Percentiles rank a stretch among this genome's conserved stretches.
phyloP scores from a whole-genome alignment of 2,113 vertebrate genomes.

The Riparia riparia region DNA sequence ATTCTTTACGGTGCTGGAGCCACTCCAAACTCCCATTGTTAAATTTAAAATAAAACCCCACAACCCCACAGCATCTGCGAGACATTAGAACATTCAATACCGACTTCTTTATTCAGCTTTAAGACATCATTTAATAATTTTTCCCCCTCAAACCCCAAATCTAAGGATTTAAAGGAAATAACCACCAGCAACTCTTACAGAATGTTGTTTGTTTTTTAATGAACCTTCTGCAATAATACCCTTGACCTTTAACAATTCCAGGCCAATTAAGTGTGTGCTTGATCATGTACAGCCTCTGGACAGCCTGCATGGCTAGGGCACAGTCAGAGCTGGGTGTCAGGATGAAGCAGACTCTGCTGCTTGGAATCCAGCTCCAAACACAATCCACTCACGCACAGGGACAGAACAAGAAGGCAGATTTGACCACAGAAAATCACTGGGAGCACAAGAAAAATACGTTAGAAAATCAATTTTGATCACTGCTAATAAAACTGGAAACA shows the following conservation, averaged over 20 bases:
- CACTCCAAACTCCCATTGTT: conserved; percentile 57
- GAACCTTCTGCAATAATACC: background rate
- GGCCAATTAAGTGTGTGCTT: background rate
- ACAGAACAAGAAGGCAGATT: background rate
- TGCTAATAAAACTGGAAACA: background rate
- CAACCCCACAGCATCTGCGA: conserved; percentile 56
- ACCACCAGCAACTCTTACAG: background rate
- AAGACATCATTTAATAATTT: conserved; percentile 15
- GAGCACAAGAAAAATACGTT: background rate
- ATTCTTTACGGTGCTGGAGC: conserved; percentile 49
- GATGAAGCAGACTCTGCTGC: background rate
- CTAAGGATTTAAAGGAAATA: background rate
- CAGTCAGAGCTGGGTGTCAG: background rate
- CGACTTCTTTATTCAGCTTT: conserved; percentile 32
- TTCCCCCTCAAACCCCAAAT: background rate
- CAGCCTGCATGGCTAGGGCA: background rate
- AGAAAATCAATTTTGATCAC: background rate
- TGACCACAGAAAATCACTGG: background rate
- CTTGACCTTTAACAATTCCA: background rate
- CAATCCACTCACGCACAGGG: background rate
- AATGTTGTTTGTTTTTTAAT: background rate
- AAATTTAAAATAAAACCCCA: conserved; percentile 47
- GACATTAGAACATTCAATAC: conserved; percentile 40
- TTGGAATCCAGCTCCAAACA: background rate
- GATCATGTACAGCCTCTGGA: background rate